phyloP scores from a whole-genome alignment of 2,888 invertebrate genomes.

The Apodemia zela region DNA sequence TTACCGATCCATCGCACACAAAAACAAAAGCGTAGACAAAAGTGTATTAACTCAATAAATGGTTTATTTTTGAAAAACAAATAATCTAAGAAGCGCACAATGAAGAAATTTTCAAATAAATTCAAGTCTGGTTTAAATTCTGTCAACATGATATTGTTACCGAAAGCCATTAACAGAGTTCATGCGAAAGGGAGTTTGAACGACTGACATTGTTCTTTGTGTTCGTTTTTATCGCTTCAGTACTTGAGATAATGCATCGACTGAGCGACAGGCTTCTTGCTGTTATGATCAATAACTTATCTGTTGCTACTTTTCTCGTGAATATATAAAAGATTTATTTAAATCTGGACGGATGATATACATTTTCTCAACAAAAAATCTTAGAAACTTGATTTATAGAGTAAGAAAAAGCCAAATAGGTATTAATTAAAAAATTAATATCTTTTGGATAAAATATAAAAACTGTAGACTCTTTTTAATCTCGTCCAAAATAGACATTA shows the following conservation, averaged over 20 bases:
- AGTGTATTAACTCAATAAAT: conserved; percentile 18
- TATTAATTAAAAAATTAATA: too few relatives aligned
- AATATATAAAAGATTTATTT: conserved; percentile 36
- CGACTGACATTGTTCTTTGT: conserved; percentile 76
- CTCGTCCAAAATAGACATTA: too few relatives aligned
- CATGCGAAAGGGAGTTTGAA: conserved; percentile 71
- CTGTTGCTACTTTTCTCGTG: conserved; percentile 66
- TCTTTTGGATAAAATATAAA: too few relatives aligned
- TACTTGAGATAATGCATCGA: conserved; percentile 69
- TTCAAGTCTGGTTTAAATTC: neutral
- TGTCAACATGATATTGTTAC: conserved; percentile 51
- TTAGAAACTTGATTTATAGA: neutral
- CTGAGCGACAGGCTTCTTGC: conserved; percentile 39
- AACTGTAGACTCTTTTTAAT: too few relatives aligned
- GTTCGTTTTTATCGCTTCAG: conserved; percentile 76
- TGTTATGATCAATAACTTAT: conserved; percentile 51
- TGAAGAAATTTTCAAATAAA: conserved; percentile 45
- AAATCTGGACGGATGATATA: too few relatives aligned
- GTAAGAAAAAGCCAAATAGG: neutral
- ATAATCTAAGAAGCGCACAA: neutral
- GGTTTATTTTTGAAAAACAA: conserved; percentile 1
- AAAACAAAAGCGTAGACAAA: conserved; percentile 26
- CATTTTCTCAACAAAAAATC: too few relatives aligned
- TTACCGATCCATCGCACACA: conserved; percentile 39
- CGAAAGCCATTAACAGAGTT: conserved; percentile 56